These are phyloP conservation scores for Pseudorhiza aurosa DNA, from an alignment of 30 jellyfish, hydroid and myxozoan species.

Conservation along the genomic window DNA sequence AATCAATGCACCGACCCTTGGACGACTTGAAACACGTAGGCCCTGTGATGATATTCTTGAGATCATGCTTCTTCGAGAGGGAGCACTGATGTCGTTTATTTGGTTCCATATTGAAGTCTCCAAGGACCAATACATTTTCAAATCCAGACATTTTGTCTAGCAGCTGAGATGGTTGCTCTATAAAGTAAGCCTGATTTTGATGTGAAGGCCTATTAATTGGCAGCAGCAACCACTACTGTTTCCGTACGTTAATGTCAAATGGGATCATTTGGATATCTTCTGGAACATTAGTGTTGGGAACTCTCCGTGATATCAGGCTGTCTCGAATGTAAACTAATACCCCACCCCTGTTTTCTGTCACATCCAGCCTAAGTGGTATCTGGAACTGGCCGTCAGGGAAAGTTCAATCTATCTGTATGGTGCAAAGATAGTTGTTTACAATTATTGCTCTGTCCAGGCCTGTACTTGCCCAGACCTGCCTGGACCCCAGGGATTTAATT, in stretches of 20 bases:
- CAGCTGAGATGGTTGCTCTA: slow-evolving; percentile 15
- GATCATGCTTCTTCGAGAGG: background rate
- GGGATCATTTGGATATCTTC: slow-evolving; percentile 6
- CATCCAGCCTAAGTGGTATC: slow-evolving; percentile 38
- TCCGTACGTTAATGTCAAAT: background rate
- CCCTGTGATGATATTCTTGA: too few relatives aligned
- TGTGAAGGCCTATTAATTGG: slow-evolving; percentile 7
- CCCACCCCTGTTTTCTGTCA: slow-evolving; percentile 45
- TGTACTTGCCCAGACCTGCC: too few relatives aligned
- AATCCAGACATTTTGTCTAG: background rate
- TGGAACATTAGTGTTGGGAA: background rate
- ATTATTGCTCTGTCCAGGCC: too few relatives aligned
- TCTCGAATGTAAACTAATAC: slow-evolving; percentile 26
- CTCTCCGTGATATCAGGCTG: slow-evolving; percentile 14
- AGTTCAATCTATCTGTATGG: slow-evolving; percentile 27
- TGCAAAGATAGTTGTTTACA: too few relatives aligned
- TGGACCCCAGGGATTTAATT: too few relatives aligned
- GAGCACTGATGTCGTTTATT: background rate
- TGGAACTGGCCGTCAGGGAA: slow-evolving; percentile 6
- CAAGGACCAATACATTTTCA: slow-evolving; percentile 31
- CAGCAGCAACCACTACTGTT: slow-evolving; percentile 8
- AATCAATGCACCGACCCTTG: slow-evolving; percentile 7
- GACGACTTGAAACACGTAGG: background rate
- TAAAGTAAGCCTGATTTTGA: background rate
- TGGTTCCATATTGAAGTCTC: slow-evolving; percentile 25